These are phyloP conservation scores for Andrena bucephala DNA, from an alignment of 2,888 invertebrate species.

Conservation along the genomic window DNA sequence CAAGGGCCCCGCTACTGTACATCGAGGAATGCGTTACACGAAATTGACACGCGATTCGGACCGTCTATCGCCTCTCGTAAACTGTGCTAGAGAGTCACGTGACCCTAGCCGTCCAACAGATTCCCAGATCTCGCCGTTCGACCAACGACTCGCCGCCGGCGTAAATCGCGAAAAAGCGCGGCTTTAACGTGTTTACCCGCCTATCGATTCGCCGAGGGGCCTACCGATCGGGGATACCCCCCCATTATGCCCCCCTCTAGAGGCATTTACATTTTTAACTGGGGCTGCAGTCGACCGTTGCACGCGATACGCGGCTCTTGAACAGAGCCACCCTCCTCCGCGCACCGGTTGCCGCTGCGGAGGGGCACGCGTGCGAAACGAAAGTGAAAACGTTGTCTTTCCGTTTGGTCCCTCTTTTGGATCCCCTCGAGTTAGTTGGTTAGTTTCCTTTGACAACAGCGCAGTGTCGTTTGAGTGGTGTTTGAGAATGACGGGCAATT, in stretches of 20 bases:
- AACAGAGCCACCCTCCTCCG: neutral
- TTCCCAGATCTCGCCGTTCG: neutral
- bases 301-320: constrained; percentile 29
- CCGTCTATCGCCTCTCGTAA: constrained; percentile 14
- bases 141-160: neutral
- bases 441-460: too few relatives aligned
- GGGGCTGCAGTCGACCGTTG: neutral
- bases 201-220: constrained; percentile 17
- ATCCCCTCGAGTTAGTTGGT: too few relatives aligned
- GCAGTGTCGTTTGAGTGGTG: too few relatives aligned
- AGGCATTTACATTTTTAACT: constrained; percentile 38
- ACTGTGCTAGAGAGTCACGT: neutral
- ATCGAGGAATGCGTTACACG: constrained; percentile 47
- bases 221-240: constrained; percentile 8
- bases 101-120: neutral
- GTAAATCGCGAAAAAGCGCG: constrained; percentile 8
- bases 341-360: neutral
- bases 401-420: neutral
- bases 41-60: constrained; percentile 32
- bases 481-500: too few relatives aligned
- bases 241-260: neutral
- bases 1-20: neutral
- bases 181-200: neutral
- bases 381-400: constrained; percentile 18
- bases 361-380: neutral